These are phyloP conservation scores for Cistogaster globosa DNA, from an alignment of 2,888 invertebrate species.

Conservation along the genomic window DNA sequence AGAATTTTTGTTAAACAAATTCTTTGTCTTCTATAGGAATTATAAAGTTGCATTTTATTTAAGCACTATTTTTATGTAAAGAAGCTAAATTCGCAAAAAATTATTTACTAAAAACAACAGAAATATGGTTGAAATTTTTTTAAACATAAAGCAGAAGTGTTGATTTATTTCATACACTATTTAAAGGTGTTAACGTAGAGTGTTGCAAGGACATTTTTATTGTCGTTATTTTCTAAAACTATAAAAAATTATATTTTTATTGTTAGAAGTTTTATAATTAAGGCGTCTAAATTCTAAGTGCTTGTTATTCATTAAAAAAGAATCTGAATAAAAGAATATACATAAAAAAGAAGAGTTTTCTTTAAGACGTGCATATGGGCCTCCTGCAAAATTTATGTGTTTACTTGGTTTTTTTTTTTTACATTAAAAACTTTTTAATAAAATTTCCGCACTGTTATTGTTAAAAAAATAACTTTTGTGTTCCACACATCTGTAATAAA, in stretches of 20 bases:
- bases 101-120: neutral
- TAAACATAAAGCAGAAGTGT: neutral
- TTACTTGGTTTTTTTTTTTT: too few relatives aligned
- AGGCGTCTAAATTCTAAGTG: too few relatives aligned
- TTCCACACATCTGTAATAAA: too few relatives aligned
- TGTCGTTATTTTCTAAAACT: neutral
- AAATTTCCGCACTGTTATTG: too few relatives aligned
- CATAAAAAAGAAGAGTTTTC: too few relatives aligned
- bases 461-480: too few relatives aligned
- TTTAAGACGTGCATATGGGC: too few relatives aligned
- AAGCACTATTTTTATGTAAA: constrained; percentile 29
- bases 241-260: neutral
- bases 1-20: constrained; percentile 55
- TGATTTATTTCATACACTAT: constrained; percentile 28
- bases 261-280: too few relatives aligned
- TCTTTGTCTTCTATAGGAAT: constrained; percentile 54
- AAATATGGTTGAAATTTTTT: neutral
- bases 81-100: neutral
- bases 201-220: neutral
- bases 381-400: too few relatives aligned
- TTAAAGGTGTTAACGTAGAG: constrained; percentile 11
- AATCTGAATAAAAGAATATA: too few relatives aligned
- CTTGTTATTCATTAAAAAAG: too few relatives aligned
- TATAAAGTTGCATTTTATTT: constrained; percentile 47
- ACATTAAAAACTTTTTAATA: too few relatives aligned